These are phyloP conservation scores for Hydrochoerus hydrochaeris DNA, from an alignment of 2,113 vertebrate genomes.

Conservation along the genomic window DNA sequence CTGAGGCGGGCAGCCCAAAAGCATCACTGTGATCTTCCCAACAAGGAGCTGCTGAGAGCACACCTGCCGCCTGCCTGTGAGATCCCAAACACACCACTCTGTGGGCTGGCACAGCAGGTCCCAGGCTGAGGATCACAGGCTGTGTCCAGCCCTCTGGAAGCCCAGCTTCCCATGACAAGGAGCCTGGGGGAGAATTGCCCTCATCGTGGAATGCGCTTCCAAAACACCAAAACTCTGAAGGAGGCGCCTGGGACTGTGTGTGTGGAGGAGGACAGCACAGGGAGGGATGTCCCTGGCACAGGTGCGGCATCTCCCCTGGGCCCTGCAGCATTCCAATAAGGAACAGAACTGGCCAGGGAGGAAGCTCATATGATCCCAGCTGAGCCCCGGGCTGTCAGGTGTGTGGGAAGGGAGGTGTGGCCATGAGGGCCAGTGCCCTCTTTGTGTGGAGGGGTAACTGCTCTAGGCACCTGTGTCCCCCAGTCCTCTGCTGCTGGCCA, in stretches of 20 bases:
- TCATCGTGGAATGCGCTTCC: not conserved
- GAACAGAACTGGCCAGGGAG: fast-evolving
- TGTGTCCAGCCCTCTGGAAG: conserved; percentile 73
- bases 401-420: fast-evolving
- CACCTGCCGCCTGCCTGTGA: conserved; percentile 53
- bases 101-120: not conserved
- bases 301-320: not conserved
- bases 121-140: conserved; percentile 62
- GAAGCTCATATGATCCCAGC: fast-evolving
- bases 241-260: not conserved
- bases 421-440: fast-evolving
- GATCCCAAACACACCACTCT: not conserved
- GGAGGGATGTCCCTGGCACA: not conserved
- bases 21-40: not conserved
- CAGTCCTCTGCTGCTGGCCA: fast-evolving
- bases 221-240: not conserved
- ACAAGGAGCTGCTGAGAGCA: not conserved
- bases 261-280: fast-evolving
- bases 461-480: fast-evolving
- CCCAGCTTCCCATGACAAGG: conserved; percentile 64
- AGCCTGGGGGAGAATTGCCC: conserved; percentile 61
- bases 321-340: not conserved
- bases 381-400: not conserved
- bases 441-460: too few relatives aligned
- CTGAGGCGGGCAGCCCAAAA: not conserved